Conservation (phyloP, 1,140 invertebrate species). For the Phortica variegata region DNA sequence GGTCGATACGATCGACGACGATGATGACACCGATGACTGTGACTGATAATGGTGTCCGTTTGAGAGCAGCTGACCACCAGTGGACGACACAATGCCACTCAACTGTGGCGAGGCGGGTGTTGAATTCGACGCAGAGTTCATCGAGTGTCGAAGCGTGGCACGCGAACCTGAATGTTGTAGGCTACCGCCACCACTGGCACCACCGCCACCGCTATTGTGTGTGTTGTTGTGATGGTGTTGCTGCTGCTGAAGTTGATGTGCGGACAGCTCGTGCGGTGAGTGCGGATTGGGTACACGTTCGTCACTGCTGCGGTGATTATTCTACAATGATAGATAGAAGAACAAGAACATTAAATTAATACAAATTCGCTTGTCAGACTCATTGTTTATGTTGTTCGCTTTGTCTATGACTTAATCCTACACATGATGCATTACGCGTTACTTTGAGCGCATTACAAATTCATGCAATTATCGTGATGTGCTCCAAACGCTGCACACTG, state of each 20-base stretch:
- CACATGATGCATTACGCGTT: slow-evolving; percentile 13
- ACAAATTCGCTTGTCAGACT: slow-evolving; percentile 2
- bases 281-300: slow-evolving; percentile 53
- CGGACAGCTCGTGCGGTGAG: slow-evolving; percentile 35
- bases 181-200: slow-evolving; percentile 14
- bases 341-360: neutral
- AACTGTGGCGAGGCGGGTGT: slow-evolving; percentile 54
- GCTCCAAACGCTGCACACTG: too few relatives aligned
- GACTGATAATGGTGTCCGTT: slow-evolving; percentile 56
- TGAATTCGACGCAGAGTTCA: slow-evolving; percentile 41
- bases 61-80: slow-evolving; percentile 40
- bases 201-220: slow-evolving; percentile 25
- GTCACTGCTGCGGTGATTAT: slow-evolving; percentile 46
- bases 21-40: slow-evolving; percentile 52
- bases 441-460: slow-evolving; percentile 47
- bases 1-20: slow-evolving; percentile 53
- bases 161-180: slow-evolving; percentile 47
- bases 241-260: neutral
- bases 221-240: slow-evolving; percentile 1
- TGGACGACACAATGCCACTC: slow-evolving; percentile 34
- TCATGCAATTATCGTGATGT: slow-evolving; percentile 55
- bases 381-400: neutral
- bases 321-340: slow-evolving; percentile 17
- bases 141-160: slow-evolving; percentile 47
- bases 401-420: slow-evolving; percentile 1